Conservation (phyloP, 2,888 invertebrate genomes). For the Drosophila yooni region DNA sequence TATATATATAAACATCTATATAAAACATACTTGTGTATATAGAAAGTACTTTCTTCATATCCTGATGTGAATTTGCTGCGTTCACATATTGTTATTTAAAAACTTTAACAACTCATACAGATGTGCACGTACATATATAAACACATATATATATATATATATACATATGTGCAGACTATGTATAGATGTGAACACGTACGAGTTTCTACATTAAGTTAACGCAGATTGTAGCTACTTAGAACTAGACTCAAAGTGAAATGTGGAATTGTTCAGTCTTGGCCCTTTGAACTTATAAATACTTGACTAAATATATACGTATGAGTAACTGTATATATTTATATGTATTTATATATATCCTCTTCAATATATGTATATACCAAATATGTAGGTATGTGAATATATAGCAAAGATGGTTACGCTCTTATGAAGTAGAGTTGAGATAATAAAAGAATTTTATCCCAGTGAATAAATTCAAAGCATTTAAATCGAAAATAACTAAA, state of each 20-base stretch:
- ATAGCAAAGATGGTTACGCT: not conserved
- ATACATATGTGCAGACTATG: not conserved
- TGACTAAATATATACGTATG: not conserved
- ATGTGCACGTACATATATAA: not conserved
- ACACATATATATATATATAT: not conserved
- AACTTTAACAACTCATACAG: conserved; percentile 44
- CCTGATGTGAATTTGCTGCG: conserved; percentile 52
- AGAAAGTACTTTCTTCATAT: conserved; percentile 61
- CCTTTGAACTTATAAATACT: conserved; percentile 11
- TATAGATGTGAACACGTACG: conserved; percentile 3
- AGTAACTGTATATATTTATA: no score
- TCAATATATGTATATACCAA: not conserved
- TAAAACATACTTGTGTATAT: not conserved
- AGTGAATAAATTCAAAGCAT: not conserved
- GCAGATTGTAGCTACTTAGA: conserved; percentile 14
- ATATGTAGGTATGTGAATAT: not conserved
- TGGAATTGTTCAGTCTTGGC: not conserved
- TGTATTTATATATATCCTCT: not conserved
- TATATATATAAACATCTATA: not conserved
- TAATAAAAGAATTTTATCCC: not conserved
- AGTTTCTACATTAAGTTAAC: conserved; percentile 10
- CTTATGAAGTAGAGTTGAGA: not conserved
- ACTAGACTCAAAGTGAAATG: conserved; percentile 5
- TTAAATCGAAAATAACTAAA: not conserved
- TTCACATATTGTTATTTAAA: conserved; percentile 59